Percentiles rank a stretch among this genome's conserved stretches.
Evolutionary conservation across 1,140 invertebrate genomes (phyloP).

Genomic region (Polypedilum pembai): DNA sequence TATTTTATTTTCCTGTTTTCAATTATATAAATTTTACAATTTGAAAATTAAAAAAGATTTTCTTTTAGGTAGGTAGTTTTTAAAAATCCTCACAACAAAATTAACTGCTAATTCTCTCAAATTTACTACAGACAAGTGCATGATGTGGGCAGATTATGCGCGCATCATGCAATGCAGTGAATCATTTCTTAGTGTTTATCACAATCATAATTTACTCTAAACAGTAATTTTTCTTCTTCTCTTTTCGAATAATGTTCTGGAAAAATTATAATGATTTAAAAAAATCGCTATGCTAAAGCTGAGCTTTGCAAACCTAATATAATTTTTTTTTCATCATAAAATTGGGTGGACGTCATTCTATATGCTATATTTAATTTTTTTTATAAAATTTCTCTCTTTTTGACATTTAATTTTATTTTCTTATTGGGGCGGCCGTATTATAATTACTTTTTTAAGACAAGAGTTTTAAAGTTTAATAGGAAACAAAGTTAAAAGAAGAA

Average conservation of each 20-base stretch:
- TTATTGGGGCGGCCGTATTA: slow-evolving; percentile 15
- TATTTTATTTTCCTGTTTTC: too few relatives aligned
- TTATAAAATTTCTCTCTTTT: not conserved
- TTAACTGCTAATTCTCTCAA: not conserved
- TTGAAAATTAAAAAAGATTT: too few relatives aligned
- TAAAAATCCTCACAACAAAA: not conserved
- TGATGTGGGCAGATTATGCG: not conserved
- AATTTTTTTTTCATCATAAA: not conserved
- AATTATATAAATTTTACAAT: too few relatives aligned
- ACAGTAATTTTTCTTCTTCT: not conserved
- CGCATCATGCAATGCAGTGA: not conserved
- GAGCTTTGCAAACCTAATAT: not conserved
- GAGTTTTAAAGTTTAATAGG: not conserved
- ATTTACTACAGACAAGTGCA: not conserved
- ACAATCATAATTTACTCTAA: slow-evolving; percentile 10
- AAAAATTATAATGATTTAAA: not conserved
- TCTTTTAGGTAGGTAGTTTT: too few relatives aligned
- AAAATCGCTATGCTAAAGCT: slow-evolving; percentile 11
- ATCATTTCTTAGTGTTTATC: not conserved
- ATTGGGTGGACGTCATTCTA: slow-evolving; percentile 14
- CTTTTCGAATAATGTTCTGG: not conserved
- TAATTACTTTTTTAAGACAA: slow-evolving; percentile 8
- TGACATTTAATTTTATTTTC: not conserved
- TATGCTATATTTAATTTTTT: slow-evolving; percentile 1
- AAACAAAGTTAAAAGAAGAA: not conserved